A percentile compares a stretch with the other conserved stretches of the same genome.
Conservation (phyloP, 2,888 invertebrate genomes). For the Vesta saturnalis region DNA sequence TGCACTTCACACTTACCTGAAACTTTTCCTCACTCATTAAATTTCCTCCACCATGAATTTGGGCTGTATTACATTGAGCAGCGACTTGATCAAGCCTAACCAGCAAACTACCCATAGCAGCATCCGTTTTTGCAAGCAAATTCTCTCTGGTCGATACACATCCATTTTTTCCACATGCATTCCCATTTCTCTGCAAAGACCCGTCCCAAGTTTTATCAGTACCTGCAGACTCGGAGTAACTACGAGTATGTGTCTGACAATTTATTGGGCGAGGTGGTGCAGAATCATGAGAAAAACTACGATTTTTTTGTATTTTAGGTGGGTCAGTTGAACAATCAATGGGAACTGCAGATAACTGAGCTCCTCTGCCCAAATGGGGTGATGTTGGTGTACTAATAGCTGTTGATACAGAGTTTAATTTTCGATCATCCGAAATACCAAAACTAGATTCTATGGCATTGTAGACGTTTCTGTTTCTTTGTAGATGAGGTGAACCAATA, state of each 20-base stretch:
- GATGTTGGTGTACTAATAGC: conserved; percentile 62
- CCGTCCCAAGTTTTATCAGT: conserved; percentile 23
- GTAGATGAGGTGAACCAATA: conserved; percentile 72
- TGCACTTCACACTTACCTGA: conserved; percentile 63
- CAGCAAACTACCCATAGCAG: conserved; percentile 74
- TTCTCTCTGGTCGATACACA: conserved; percentile 63
- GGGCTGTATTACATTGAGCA: conserved; percentile 76
- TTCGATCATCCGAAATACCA: conserved; percentile 39
- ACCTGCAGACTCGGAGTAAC: conserved; percentile 28
- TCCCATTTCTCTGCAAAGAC: conserved; percentile 29
- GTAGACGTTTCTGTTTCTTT: conserved; percentile 68
- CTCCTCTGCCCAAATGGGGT: conserved; percentile 56
- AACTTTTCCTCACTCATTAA: conserved; percentile 82
- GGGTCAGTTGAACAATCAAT: conserved; percentile 44
- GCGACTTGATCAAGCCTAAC: conserved; percentile 76
- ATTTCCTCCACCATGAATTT: conserved; percentile 78
- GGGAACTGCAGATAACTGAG: conserved; percentile 47
- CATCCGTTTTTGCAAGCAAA: conserved; percentile 74
- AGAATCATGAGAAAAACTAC: conserved; percentile 51
- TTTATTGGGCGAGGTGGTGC: conserved; percentile 44
- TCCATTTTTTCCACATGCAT: conserved; percentile 47
- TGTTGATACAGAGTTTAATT: conserved; percentile 47
- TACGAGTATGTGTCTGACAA: conserved; percentile 20
- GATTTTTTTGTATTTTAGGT: conserved; percentile 47
- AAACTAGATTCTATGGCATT: conserved; percentile 67